These are phyloP conservation scores for Mactra quadrangularis DNA, from an alignment of 1,140 invertebrate species.

Conservation along the genomic window DNA sequence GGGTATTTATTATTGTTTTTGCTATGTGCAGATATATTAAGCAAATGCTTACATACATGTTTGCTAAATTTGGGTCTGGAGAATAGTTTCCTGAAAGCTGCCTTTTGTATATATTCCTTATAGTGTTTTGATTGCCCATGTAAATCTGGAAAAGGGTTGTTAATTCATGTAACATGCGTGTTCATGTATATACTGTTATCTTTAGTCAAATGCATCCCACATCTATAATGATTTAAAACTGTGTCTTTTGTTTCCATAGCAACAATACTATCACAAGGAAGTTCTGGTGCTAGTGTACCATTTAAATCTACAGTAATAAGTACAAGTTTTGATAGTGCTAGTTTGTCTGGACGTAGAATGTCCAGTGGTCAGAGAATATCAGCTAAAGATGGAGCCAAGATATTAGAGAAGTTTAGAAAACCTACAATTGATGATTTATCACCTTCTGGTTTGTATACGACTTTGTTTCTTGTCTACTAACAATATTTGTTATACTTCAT, in stretches of 20 bases:
- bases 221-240: too few species aligned
- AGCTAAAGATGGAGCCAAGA: conserved; percentile 78
- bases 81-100: too few species aligned
- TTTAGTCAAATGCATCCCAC: too few species aligned
- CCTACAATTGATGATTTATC: conserved; percentile 74
- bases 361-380: conserved; percentile 77
- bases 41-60: background rate
- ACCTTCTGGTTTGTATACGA: conserved; percentile 64
- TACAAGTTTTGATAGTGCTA: conserved; percentile 72
- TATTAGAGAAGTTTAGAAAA: conserved; percentile 80
- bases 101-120: too few species aligned
- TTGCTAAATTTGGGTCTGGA: too few species aligned
- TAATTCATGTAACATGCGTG: too few species aligned
- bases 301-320: conserved; percentile 65
- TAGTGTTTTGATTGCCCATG: too few species aligned
- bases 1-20: background rate
- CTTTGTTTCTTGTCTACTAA: too few species aligned
- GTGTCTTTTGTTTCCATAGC: conserved; percentile 60
- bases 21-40: background rate
- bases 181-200: too few species aligned
- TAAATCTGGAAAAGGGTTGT: too few species aligned
- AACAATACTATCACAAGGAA: conserved; percentile 77
- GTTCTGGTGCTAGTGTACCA: conserved; percentile 72
- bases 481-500: too few species aligned
- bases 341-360: conserved; percentile 68